Conservation (phyloP, 1,140 invertebrate genomes). For the Ceratina australensis region DNA sequence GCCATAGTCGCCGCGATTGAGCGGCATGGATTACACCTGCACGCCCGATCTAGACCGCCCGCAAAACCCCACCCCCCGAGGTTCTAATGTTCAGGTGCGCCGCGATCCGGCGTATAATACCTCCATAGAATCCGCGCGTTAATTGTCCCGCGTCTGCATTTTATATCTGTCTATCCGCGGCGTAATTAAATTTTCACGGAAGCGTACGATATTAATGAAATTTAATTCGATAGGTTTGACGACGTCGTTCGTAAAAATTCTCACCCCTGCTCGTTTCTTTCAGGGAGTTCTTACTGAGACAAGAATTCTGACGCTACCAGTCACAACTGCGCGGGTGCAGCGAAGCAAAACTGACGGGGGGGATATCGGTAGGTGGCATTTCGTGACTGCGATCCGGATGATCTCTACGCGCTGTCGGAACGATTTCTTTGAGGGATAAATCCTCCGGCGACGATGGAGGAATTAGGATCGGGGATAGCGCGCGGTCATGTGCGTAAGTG, state of each 20-base stretch:
- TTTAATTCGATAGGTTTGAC: background rate
- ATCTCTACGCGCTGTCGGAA: conserved; percentile 21
- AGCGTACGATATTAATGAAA: background rate
- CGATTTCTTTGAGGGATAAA: conserved; percentile 44
- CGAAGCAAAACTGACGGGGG: conserved; percentile 22
- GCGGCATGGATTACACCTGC: conserved; percentile 61
- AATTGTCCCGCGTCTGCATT: background rate
- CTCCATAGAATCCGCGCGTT: background rate
- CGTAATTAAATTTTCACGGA: too few relatives aligned
- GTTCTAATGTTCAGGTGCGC: conserved; percentile 4
- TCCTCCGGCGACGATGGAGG: conserved; percentile 5
- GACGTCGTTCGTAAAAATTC: too few relatives aligned
- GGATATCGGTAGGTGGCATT: conserved; percentile 27
- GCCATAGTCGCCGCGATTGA: conserved; percentile 60
- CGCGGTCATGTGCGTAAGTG: conserved; percentile 55
- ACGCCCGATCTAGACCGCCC: conserved; percentile 18
- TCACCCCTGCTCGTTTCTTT: too few relatives aligned
- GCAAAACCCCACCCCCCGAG: background rate
- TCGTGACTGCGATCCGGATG: conserved; percentile 40
- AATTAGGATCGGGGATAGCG: conserved; percentile 29
- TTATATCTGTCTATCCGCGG: background rate
- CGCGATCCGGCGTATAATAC: background rate
- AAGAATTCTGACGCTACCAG: background rate
- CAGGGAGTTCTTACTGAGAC: too few relatives aligned
- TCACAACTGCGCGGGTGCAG: background rate